phyloP scores from a whole-genome alignment of 2,888 invertebrate genomes.

The Smittia aterrima region DNA sequence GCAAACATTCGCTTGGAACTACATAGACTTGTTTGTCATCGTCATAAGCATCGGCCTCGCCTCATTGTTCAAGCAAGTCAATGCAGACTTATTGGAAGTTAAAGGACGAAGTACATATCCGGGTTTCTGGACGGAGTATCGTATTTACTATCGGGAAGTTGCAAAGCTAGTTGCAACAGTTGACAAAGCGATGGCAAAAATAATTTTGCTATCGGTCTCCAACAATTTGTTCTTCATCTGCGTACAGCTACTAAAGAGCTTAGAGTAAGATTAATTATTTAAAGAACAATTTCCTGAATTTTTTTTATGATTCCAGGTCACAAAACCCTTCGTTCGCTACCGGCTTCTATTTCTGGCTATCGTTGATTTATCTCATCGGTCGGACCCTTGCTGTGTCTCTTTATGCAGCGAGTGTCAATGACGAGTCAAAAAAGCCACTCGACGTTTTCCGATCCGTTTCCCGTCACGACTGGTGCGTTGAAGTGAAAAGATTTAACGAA shows the following conservation, averaged over 20 bases:
- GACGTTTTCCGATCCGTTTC: constrained; percentile 54
- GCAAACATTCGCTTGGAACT: constrained; percentile 70
- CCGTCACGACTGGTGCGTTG: constrained; percentile 54
- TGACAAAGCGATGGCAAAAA: constrained; percentile 56
- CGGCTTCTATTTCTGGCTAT: constrained; percentile 59
- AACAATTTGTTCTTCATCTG: constrained; percentile 62
- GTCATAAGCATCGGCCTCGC: constrained; percentile 68
- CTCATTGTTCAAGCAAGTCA: constrained; percentile 64
- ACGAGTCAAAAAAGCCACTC: constrained; percentile 56
- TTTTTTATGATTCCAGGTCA: too few species aligned
- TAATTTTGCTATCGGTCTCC: constrained; percentile 59
- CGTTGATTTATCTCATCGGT: constrained; percentile 58
- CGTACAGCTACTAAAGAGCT: constrained; percentile 58
- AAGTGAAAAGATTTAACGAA: constrained; percentile 53
- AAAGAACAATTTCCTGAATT: too few species aligned
- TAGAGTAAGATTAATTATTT: constrained; percentile 50
- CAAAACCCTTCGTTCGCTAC: constrained; percentile 50
- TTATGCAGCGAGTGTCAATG: constrained; percentile 59
- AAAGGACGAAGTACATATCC: constrained; percentile 55
- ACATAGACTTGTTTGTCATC: constrained; percentile 71
- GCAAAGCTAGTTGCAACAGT: constrained; percentile 56
- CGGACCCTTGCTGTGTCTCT: constrained; percentile 59
- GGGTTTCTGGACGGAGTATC: constrained; percentile 57
- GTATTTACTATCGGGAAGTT: constrained; percentile 57
- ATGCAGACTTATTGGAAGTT: constrained; percentile 55